phyloP scores from a whole-genome alignment of 2,113 vertebrate genomes.

The Cariama cristata region DNA sequence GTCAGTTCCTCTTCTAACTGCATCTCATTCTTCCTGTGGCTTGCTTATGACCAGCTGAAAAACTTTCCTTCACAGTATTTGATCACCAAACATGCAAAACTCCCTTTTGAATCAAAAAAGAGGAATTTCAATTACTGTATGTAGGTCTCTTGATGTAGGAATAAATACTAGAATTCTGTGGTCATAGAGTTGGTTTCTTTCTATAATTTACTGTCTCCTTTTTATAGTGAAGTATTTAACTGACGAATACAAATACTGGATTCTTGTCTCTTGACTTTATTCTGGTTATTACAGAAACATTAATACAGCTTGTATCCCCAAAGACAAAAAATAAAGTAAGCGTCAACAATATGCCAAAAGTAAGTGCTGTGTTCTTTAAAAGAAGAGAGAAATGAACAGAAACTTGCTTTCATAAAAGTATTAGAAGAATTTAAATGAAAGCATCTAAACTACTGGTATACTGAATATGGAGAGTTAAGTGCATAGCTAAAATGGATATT shows the following conservation, averaged over 20 bases:
- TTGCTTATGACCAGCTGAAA: background rate
- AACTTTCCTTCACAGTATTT: constrained; percentile 3
- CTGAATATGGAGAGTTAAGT: background rate
- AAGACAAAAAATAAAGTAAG: background rate
- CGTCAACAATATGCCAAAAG: background rate
- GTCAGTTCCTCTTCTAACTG: background rate
- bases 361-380: background rate
- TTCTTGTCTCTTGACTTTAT: background rate
- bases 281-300: background rate
- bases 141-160: background rate
- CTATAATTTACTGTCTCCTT: background rate
- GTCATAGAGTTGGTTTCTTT: background rate
- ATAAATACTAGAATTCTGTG: background rate
- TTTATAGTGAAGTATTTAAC: background rate
- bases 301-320: background rate
- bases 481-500: background rate
- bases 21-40: background rate
- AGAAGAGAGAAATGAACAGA: background rate
- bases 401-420: background rate
- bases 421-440: background rate
- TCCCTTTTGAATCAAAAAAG: background rate
- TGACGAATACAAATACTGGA: background rate
- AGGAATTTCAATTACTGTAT: background rate
- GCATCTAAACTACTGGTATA: background rate
- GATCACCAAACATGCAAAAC: background rate